Conservation (phyloP, 2,113 vertebrate species). For the Cervus canadensis region DNA sequence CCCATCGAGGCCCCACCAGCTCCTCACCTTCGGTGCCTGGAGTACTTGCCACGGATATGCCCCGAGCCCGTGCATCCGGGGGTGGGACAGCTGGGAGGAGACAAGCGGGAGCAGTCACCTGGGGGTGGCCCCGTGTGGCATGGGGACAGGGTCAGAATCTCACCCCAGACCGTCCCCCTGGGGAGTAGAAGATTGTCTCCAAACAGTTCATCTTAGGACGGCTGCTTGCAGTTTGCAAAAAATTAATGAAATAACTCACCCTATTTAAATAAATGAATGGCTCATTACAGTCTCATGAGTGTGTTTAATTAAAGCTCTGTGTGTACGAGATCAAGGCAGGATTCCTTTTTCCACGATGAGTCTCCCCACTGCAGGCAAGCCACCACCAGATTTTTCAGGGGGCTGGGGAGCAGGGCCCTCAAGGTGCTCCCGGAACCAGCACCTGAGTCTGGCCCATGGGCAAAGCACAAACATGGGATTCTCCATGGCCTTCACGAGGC, state of each 20-base stretch:
- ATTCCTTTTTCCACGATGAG: not conserved
- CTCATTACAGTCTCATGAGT: constrained; percentile 72
- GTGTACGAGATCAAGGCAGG: constrained; percentile 64
- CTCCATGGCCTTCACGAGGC: not conserved
- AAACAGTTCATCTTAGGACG: constrained; percentile 10
- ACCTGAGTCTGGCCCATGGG: not conserved
- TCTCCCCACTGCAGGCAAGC: not conserved
- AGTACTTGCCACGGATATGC: constrained; percentile 96
- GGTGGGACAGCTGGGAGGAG: constrained; percentile 92
- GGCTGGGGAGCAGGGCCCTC: not conserved
- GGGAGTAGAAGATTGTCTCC: constrained; percentile 29
- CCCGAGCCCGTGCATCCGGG: constrained; percentile 96
- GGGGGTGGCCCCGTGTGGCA: not conserved
- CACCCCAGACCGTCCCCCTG: not conserved
- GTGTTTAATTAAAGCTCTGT: constrained; percentile 78
- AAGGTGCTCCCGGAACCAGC: not conserved
- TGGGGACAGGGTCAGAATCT: not conserved
- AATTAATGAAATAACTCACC: constrained; percentile 78
- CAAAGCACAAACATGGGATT: not conserved
- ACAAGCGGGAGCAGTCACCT: constrained; percentile 49
- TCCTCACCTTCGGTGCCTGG: constrained; percentile 95
- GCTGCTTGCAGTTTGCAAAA: constrained; percentile 68
- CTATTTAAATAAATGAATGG: constrained; percentile 75
- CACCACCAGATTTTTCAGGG: not conserved
- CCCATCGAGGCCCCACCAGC: accelerated